Conservation (phyloP, 2,797 vertebrate species). For the Allenopithecus nigroviridis region DNA sequence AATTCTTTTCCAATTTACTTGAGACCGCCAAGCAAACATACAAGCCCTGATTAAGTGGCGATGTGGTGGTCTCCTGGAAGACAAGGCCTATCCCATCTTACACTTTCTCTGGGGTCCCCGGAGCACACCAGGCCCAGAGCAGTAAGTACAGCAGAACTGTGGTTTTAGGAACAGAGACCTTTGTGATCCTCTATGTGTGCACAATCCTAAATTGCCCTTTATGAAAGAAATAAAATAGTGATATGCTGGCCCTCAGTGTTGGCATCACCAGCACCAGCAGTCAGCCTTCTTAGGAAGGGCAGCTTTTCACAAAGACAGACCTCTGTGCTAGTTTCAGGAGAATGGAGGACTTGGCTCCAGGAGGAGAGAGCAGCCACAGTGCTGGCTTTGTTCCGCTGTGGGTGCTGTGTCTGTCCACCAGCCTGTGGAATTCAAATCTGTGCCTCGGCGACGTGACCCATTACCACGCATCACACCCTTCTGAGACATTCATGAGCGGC, state of each 20-base stretch:
- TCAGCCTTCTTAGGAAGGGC: not conserved
- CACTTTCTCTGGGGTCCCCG: not conserved
- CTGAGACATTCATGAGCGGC: not conserved
- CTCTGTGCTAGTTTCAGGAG: constrained; percentile 13
- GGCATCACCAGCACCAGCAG: not conserved
- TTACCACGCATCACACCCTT: not conserved
- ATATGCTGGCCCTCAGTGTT: not conserved
- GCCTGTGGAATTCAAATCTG: not conserved
- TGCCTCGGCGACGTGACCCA: not conserved
- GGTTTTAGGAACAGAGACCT: not conserved
- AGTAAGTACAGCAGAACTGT: not conserved
- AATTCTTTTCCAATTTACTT: not conserved
- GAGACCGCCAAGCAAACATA: not conserved
- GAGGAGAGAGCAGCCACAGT: not conserved
- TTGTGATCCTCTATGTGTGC: not conserved
- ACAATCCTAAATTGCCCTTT: not conserved
- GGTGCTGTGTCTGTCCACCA: not conserved
- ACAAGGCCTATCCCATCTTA: not conserved
- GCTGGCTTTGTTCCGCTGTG: not conserved
- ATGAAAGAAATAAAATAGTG: not conserved
- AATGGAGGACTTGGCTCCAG: not conserved
- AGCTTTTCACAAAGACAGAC: constrained; percentile 33
- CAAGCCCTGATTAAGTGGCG: accelerated
- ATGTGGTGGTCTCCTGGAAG: not conserved
- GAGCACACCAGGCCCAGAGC: not conserved